Conservation (phyloP, 2,797 vertebrate species). For the Hylomyscus alleni region DNA sequence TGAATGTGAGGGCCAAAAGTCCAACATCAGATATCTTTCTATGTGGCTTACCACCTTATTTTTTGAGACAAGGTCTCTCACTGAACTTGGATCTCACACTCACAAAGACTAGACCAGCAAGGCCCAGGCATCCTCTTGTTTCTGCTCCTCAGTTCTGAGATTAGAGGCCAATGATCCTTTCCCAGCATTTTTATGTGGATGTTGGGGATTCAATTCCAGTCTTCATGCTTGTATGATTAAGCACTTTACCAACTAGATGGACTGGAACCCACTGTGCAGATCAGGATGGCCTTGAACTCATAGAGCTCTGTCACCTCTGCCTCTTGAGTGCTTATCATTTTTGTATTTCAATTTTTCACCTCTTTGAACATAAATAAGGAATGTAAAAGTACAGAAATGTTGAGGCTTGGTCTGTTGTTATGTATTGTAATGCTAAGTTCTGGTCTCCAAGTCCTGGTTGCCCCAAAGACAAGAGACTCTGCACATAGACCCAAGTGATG, state of each 20-base stretch:
- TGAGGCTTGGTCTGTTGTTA: neutral
- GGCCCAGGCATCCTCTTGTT: neutral
- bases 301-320: neutral
- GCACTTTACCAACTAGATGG: neutral
- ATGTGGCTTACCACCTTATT: neutral
- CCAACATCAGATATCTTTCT: no score
- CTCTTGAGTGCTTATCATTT: conserved; percentile 10
- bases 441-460: neutral
- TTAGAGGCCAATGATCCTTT: neutral
- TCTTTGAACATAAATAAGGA: conserved; percentile 27
- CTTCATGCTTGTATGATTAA: neutral
- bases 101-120: neutral
- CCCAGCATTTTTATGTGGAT: neutral
- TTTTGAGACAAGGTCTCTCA: neutral
- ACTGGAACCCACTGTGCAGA: neutral
- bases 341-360: conserved; percentile 4
- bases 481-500: neutral
- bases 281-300: neutral
- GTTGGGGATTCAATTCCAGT: neutral
- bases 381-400: conserved; percentile 3
- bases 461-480: neutral
- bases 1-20: neutral
- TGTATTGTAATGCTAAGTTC: neutral
- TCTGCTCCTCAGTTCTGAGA: neutral
- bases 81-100: neutral